A percentile compares a stretch with the other conserved stretches of the same genome.
Evolutionary conservation across 2,888 invertebrate genomes (phyloP).

Genomic region (Spodoptera exigua): DNA sequence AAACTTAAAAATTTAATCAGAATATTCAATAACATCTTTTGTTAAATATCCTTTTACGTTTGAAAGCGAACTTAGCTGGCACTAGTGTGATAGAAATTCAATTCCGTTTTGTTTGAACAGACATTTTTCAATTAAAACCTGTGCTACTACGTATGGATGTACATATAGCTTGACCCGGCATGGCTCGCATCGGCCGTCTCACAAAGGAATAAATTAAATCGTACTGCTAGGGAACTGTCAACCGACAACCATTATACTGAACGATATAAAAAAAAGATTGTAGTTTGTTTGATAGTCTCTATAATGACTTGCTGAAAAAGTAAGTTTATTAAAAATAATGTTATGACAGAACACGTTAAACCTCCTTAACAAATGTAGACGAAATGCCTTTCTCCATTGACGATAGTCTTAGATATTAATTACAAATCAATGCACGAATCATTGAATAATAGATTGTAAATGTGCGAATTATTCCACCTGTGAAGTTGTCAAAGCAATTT

Average conservation of each 20-base stretch:
- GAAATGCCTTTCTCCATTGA: too few species aligned
- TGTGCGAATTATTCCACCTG: conserved; percentile 5
- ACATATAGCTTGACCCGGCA: conserved; percentile 47
- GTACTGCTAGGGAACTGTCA: conserved; percentile 40
- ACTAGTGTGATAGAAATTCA: conserved; percentile 70
- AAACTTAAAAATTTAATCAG: not conserved
- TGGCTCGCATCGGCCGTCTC: conserved; percentile 42
- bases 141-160: conserved; percentile 35
- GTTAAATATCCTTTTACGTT: conserved; percentile 8
- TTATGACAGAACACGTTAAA: too few species aligned
- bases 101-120: conserved; percentile 73
- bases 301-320: too few species aligned
- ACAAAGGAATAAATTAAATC: conserved; percentile 69
- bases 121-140: conserved; percentile 79
- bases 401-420: conserved; percentile 1
- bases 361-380: too few species aligned
- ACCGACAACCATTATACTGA: conserved; percentile 18
- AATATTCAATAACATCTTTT: conserved; percentile 6
- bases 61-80: conserved; percentile 28
- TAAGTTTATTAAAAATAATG: too few species aligned
- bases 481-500: not conserved
- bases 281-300: too few species aligned
- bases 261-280: conserved; percentile 10
- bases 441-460: conserved; percentile 26
- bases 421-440: conserved; percentile 4